A percentile compares a stretch with the other conserved stretches of the same genome.
Evolutionary conservation across 2,113 vertebrate species (phyloP).

Genomic region (Siphamia tubifer): DNA sequence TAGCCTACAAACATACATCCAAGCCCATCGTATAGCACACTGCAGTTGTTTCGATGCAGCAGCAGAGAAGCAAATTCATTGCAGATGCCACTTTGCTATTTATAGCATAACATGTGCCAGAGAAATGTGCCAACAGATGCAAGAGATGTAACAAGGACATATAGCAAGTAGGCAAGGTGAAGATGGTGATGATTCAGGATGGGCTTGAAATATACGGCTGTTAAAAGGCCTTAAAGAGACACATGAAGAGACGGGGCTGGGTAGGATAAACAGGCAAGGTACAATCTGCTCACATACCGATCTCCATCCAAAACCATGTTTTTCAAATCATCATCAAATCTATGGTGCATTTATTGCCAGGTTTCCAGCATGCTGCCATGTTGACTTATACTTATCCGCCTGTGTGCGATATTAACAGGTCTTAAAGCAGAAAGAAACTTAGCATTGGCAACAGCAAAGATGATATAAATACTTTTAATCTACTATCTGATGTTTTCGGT

Average conservation of each 20-base stretch:
- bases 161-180: conserved; percentile 24
- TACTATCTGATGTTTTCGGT: background rate
- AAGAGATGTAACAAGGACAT: conserved; percentile 36
- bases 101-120: conserved; percentile 46
- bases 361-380: conserved; percentile 3
- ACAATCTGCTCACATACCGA: background rate
- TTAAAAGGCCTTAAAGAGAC: background rate
- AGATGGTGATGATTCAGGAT: conserved; percentile 29
- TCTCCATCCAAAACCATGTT: background rate
- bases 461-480: background rate
- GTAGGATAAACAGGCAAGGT: conserved; percentile 5
- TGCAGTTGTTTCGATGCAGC: conserved; percentile 3
- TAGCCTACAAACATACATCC: background rate
- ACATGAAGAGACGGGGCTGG: background rate
- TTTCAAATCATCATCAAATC: conserved; percentile 9
- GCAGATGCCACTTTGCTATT: conserved; percentile 48
- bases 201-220: background rate
- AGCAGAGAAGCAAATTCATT: conserved; percentile 5
- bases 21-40: background rate
- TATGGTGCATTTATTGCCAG: background rate
- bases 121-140: conserved; percentile 49
- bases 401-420: conserved; percentile 8
- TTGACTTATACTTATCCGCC: background rate
- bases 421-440: background rate
- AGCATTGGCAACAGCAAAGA: background rate